Base-by-base conservation (phyloP, 1,140 invertebrate species). In the Chlorops oryzae region DNA sequence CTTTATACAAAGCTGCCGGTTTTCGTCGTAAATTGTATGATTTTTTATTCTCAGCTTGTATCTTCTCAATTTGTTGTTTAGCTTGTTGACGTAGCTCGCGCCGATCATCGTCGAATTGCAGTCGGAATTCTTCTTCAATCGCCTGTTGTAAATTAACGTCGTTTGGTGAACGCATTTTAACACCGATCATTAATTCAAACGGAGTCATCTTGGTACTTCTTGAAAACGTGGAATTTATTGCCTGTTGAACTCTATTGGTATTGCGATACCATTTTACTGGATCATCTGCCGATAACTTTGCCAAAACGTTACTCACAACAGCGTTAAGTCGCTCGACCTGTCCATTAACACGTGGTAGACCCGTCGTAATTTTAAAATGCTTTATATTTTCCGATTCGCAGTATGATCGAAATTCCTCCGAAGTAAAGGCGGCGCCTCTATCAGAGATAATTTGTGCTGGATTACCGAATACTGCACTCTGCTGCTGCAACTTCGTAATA, bases 391-490 rank as follows among this genome's bases (percentile, higher is more conserved):
- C 5, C 53, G 20, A 13, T 22, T 52, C 23, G 23, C 63, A 64
- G 41, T 68, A 63, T 2, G 60, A 47, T 21, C 47, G 17, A 47
- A 65, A 70, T 21, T 47, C 57, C 9, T 50, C 34, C 0, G 57
- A 58, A 1, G 62, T 60, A 45, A 55, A 65, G 1, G 59, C 57
- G 2, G 52, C 41, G 9, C 59, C 58, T 55, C 61, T 42, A 38
- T 74, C 70, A 5, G 47, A 39, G 9, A 58, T 45, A 25, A 56
- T 41, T 6, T 21, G 10, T 4, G 10, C n/a, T 21, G 9, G 0
- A 57, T 63, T 67, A 5, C 70, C 70, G 55, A 73, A 75, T 24
- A 27, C 52, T 1, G 20, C 40, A 51, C 50, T 45, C 43, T 67
- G 47, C 17, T 46, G 40, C 6, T 42, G 22, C 21, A 70, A 35